These are phyloP conservation scores for Holothuria leucospilota DNA, from an alignment of 53 echinoderm and acorn worm genomes.

Conservation along the genomic window DNA sequence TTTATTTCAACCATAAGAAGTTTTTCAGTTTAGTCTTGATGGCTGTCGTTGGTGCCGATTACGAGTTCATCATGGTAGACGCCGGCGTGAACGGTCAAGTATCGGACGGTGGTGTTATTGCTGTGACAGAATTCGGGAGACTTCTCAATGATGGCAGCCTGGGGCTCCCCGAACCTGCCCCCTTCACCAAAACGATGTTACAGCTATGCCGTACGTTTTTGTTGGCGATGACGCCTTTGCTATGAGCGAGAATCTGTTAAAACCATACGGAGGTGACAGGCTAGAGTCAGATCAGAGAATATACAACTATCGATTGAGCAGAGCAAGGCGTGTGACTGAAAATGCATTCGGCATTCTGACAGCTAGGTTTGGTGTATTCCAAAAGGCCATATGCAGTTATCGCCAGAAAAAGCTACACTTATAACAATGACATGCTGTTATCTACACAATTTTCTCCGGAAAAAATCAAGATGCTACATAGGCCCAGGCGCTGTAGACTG, in stretches of 20 bases:
- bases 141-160: neutral
- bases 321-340: too few relatives aligned
- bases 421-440: too few relatives aligned
- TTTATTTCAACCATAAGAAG: conserved; percentile 33
- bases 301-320: neutral
- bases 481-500: too few relatives aligned
- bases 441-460: too few relatives aligned
- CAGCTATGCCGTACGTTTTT: neutral
- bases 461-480: too few relatives aligned
- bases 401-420: conserved; percentile 2
- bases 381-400: too few relatives aligned
- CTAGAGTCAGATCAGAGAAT: neutral
- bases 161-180: conserved; percentile 25
- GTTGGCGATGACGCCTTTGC: conserved; percentile 9
- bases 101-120: conserved; percentile 18
- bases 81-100: conserved; percentile 1
- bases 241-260: conserved; percentile 1
- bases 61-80: conserved; percentile 16
- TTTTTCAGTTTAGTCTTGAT: conserved; percentile 28
- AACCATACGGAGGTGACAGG: conserved; percentile 14
- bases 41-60: conserved; percentile 31
- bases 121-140: conserved; percentile 19
- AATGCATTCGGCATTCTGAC: too few relatives aligned
- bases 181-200: conserved; percentile 10
- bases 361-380: too few relatives aligned